These are phyloP conservation scores for Epiblema foenella DNA, from an alignment of 2,888 invertebrate genomes.

Conservation along the genomic window DNA sequence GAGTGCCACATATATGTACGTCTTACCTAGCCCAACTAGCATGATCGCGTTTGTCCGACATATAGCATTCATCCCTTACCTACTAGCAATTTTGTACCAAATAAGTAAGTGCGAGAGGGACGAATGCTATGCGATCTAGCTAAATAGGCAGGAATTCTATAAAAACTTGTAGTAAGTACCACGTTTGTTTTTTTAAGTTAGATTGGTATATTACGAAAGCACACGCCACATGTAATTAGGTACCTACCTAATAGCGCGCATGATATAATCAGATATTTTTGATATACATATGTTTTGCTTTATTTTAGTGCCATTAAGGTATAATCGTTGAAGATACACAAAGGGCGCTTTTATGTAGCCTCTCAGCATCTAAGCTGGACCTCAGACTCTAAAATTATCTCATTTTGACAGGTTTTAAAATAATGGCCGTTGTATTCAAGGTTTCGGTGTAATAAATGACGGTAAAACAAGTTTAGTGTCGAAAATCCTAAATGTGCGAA, in stretches of 20 bases:
- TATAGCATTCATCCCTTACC: too few relatives aligned
- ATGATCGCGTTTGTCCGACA: too few relatives aligned
- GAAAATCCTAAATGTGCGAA: slow-evolving; percentile 41
- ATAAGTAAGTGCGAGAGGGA: too few relatives aligned
- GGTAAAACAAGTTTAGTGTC: slow-evolving; percentile 46
- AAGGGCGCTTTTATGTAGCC: background rate
- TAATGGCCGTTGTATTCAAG: slow-evolving; percentile 26
- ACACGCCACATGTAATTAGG: background rate
- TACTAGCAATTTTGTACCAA: too few relatives aligned
- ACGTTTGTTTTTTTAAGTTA: too few relatives aligned
- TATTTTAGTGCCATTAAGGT: background rate
- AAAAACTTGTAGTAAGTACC: too few relatives aligned
- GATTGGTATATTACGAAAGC: background rate
- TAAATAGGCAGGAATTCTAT: too few relatives aligned
- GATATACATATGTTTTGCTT: too few relatives aligned
- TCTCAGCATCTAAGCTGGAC: background rate
- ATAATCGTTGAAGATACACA: slow-evolving; percentile 17
- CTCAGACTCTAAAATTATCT: slow-evolving; percentile 6
- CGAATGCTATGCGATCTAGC: too few relatives aligned
- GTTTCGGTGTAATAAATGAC: slow-evolving; percentile 48
- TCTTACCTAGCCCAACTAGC: too few relatives aligned
- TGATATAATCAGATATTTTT: too few relatives aligned
- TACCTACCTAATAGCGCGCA: background rate
- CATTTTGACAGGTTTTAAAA: slow-evolving; percentile 13
- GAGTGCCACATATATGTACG: too few relatives aligned